Evolutionary conservation across 2,888 invertebrate genomes (phyloP), one percentile per base, ranked within the genome.

Genomic region (Lingula anatina): DNA sequence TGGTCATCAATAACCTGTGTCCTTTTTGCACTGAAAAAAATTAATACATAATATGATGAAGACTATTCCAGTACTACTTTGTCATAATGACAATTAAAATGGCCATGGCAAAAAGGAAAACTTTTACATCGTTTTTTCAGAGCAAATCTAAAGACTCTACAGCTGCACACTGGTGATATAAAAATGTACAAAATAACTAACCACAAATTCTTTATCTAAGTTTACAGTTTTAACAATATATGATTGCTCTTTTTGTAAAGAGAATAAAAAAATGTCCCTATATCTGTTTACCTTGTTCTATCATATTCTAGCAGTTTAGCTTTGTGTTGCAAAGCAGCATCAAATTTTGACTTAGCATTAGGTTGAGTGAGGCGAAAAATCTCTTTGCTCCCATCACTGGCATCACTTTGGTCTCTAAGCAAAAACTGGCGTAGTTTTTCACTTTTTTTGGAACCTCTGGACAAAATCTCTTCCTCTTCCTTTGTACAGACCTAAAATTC

Each of bases 1-100:
- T 96, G 92, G 71, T 96, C 96, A 73, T 97, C 96, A 40, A 89
- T 90, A 5, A 93, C 89, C 68, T 83, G 84, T 0, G 81, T 81
- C 49, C 88, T 83, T 36, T 83, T 82, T 60, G 85, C 85, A 68
- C 89, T 88, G 64, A 24, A 72, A 65, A 27, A 41, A 44, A 23
- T 26, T 5, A 31, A 24, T n/a, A 5, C 18, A 38, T 23, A 72
- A 86, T 31, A 43, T 25, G n/a, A n/a, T n/a, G n/a, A n/a, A n/a
- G n/a, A n/a, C n/a, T n/a, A n/a, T n/a, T n/a, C n/a, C 35, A 31
- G 35, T 9, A n/a, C n/a, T 9, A 9, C 9, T 12, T 12, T 9
- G 35, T n/a, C 35, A 31, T n/a, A 31, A 31, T 31, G 9, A 31
- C 35, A 31, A 9, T 12, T n/a, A 31, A 9, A 9, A n/a, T n/a